phyloP scores from a whole-genome alignment of 2,797 vertebrate species.

The Limnodromus scolopaceus region DNA sequence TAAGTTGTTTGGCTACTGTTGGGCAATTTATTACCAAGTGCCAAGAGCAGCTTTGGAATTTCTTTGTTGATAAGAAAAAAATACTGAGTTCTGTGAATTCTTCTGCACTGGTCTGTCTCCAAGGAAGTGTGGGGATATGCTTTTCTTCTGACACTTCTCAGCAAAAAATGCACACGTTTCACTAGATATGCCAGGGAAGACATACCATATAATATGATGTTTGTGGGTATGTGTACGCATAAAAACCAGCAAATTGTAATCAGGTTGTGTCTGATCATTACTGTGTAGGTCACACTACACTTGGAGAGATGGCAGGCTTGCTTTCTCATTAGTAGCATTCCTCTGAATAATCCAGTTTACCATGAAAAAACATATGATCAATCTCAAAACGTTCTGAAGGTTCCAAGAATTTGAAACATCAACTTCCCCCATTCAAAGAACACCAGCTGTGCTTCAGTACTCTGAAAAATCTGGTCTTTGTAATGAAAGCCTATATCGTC shows the following conservation, averaged over 20 bases:
- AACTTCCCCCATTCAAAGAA: slow-evolving; percentile 14
- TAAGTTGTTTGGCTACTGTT: not conserved
- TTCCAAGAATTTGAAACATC: slow-evolving; percentile 48
- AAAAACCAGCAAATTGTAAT: not conserved
- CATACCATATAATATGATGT: not conserved
- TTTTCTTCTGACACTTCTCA: not conserved
- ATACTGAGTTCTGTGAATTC: not conserved
- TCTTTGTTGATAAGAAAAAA: not conserved
- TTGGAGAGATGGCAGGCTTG: not conserved
- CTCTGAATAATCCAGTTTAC: slow-evolving; percentile 31
- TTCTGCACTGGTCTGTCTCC: not conserved
- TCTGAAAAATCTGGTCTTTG: slow-evolving; percentile 16
- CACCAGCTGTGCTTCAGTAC: slow-evolving; percentile 37
- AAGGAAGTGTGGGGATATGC: not conserved
- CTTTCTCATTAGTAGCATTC: slow-evolving; percentile 12
- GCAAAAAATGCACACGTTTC: not conserved
- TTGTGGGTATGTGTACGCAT: not conserved
- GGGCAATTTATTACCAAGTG: not conserved
- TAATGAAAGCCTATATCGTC: not conserved
- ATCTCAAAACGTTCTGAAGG: slow-evolving; percentile 9
- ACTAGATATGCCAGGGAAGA: not conserved
- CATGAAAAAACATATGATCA: not conserved
- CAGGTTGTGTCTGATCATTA: not conserved
- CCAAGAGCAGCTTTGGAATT: not conserved
- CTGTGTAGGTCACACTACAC: not conserved